Base-by-base conservation (phyloP, 1,140 invertebrate genomes). In the Bombus sibiricus region DNA sequence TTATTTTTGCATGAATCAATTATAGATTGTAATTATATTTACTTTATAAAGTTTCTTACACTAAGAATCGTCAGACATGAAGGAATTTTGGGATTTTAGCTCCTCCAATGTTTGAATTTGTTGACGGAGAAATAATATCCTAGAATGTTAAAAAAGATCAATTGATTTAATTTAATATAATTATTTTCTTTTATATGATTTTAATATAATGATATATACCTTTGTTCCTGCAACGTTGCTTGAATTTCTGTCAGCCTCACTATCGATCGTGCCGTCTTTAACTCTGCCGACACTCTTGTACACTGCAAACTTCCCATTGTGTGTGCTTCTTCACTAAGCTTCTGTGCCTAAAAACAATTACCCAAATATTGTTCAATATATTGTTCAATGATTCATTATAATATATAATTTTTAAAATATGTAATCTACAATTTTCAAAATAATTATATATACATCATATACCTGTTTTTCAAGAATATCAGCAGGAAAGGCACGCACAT, bases 191-290 rank as follows among this genome's bases (percentile, higher is more conserved):
- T 39, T 39, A 28, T 39, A 13, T 1, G 13, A 39, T 71, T 12
- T 39, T 13, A 39, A 39, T 28, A 39, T n/a, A n/a, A 76, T 34
- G 28, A 37, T 37, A 28, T 68, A 25, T 93, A 99, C 98, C 98
- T 98, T 96, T 99, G 98, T 96, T 99, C 98, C 96, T 99, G 98
- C 94, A 99, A 96, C 86, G 98, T 99, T 83, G 98, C 98, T 96
- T 99, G 98, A 95, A 99, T 99, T 96, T 99, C 98, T 57, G 98
- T 98, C 92, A 98, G 97, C 92, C 99, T 97, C 88, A 99, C 99
- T 93, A 99, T 96, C 88, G 98, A 99, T 88, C 99, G 96, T 88
- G 98, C 98, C 95, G 98, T 98, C 96, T 99, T 99, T 85, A 99
- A 96, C 93, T 99, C 98, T 57, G 98, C 97, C 75, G 98, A 99